Evolutionary conservation across 2,113 vertebrate genomes (phyloP).

Genomic region (Pluvialis apricaria): DNA sequence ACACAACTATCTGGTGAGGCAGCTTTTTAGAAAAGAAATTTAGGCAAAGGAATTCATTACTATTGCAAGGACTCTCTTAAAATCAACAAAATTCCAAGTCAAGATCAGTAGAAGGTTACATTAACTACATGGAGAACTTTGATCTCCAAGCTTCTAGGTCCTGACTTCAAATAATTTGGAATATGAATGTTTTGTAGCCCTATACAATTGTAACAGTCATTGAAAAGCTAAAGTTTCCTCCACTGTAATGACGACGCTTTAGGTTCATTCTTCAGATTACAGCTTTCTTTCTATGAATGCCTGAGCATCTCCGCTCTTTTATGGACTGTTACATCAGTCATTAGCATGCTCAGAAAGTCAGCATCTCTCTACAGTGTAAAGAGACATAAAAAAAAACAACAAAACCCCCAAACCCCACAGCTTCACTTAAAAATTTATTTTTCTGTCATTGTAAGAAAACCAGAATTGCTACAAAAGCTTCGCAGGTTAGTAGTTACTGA

Average conservation of each 20-base stretch:
- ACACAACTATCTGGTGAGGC: neutral
- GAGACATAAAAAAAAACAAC: neutral
- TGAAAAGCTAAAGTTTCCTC: neutral
- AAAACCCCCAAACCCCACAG: neutral
- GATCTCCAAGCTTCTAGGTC: neutral
- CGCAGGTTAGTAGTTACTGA: neutral
- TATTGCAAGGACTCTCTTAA: neutral
- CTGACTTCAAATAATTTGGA: neutral
- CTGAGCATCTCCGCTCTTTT: neutral
- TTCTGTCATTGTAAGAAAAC: neutral
- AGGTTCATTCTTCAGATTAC: neutral
- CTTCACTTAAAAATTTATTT: neutral
- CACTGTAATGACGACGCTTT: neutral
- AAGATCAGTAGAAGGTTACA: neutral
- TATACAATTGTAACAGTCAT: neutral
- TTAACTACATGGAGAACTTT: neutral
- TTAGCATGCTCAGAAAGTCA: neutral
- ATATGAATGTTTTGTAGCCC: neutral
- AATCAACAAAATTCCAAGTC: neutral
- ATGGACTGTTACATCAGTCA: neutral
- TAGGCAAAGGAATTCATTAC: neutral
- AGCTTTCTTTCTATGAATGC: neutral
- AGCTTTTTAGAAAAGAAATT: neutral
- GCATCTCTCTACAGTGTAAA: neutral
- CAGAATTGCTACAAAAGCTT: neutral